Evolutionary conservation across 2,113 vertebrate species (phyloP), one percentile per base, ranked within the genome.

Genomic region (Phrynocephalus versicolor): DNA sequence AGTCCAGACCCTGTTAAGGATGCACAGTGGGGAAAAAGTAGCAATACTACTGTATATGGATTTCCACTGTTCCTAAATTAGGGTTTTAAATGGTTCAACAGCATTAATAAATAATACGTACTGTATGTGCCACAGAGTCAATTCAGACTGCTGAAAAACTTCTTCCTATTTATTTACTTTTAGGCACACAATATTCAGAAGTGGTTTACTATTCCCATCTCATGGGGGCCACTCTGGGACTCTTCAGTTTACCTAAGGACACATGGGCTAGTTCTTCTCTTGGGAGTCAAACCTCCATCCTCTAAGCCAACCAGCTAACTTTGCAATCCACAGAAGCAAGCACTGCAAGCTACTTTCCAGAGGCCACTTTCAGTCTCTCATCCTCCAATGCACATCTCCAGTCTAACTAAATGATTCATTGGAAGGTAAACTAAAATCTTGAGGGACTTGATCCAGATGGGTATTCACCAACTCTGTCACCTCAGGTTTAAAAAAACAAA

Each of bases 401-500:
- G 3, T 60, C 8, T 21, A 72, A 72, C 3, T 12, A 21, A 70
- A 10, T 37, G 6, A 58, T 30, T 37, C 57, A 60, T 23, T 18
- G 23, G 8, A 73, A 35, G 51, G 4, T 16, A 70, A 70, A 6
- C 9, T 37, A 83, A 15, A 60, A 27, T 25, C 60, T 60, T 39
- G 57, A n/a, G 1, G 6, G 37, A 74, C 18, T 45, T 41, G 6
- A 19, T 21, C 18, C 16, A 41, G 10, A 19, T 14, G 19, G 7
- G 15, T 35, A 71, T 1, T 7, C 41, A 55, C 13, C 41, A 14
- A 55, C 23, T 58, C 51, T 65, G 16, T 39, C n/a, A 67, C 30
- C 19, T 58, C 89, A 92, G 88, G 0, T 25, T 88, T 69, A 91
- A 80, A 27, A 92, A 86, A 89, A 88, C 69, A 82, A 87, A 89